Conservation (phyloP, 2,888 invertebrate species). For the Cenopis cana region DNA sequence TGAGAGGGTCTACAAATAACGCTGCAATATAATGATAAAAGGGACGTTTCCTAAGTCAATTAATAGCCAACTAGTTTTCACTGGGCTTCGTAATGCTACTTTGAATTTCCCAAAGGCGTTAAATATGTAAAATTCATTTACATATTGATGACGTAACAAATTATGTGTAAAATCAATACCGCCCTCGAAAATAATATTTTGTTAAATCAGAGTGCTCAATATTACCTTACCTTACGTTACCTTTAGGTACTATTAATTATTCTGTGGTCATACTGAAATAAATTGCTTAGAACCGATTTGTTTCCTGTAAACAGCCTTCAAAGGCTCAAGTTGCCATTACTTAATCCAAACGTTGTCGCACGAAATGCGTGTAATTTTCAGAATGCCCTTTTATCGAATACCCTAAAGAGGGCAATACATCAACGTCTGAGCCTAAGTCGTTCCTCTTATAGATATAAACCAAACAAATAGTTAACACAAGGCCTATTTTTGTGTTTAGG, state of each 20-base stretch:
- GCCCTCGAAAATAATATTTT: too few relatives aligned
- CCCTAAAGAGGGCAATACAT: slow-evolving; percentile 61
- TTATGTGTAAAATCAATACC: too few relatives aligned
- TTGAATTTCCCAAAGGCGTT: slow-evolving; percentile 17
- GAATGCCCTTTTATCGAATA: slow-evolving; percentile 50
- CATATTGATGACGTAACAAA: too few relatives aligned
- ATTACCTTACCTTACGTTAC: too few relatives aligned
- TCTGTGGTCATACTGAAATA: not conserved
- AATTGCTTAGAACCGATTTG: not conserved
- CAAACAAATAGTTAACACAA: slow-evolving; percentile 61
- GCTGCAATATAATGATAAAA: slow-evolving; percentile 37
- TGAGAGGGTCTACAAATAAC: slow-evolving; percentile 22
- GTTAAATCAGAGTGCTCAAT: too few relatives aligned
- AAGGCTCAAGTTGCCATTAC: not conserved
- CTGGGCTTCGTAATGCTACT: not conserved
- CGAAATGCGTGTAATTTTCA: slow-evolving; percentile 28
- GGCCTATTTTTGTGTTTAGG: slow-evolving; percentile 56
- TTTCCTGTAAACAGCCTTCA: not conserved
- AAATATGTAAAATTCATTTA: slow-evolving; percentile 16
- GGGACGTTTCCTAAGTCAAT: slow-evolving; percentile 30
- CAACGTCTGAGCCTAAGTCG: slow-evolving; percentile 61
- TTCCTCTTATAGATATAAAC: slow-evolving; percentile 62
- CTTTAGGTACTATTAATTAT: too few relatives aligned
- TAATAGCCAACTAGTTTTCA: slow-evolving; percentile 20
- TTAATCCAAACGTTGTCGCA: slow-evolving; percentile 27